Base-by-base conservation (phyloP, 2,888 invertebrate species). In the Leptopterna dolabrata region DNA sequence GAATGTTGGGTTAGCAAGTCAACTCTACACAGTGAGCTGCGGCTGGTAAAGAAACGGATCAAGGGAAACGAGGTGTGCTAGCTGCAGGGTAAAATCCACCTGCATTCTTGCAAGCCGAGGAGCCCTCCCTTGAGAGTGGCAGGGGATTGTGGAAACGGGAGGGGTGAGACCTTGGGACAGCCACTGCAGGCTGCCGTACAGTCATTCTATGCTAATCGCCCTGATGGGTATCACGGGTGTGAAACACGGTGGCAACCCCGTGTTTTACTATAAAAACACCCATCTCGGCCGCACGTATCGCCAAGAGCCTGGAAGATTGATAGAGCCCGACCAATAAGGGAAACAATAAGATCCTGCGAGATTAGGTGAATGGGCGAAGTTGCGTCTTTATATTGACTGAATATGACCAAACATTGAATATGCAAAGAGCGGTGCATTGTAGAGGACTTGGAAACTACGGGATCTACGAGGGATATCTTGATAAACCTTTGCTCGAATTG, bases 201-300 rank as follows among this genome's bases (percentile, higher is more conserved):
- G 63, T 63, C 63, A 63, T 63, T 63, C 63, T 63, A 63, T 63
- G 63, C 63, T 63, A 63, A 63, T 63, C 24, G 24, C 63, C 63
- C 24, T 63, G 63, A 63, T 63, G 63, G 24, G 63, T 63, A 63
- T 63, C 63, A 24, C 63, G 63, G 63, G 63, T 63, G 63, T 63
- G 63, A 63, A 63, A 63, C 63, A 63, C 63, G 63, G 63, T 2
- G 63, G 63, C 24, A 63, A 24, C 63, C 24, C 24, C 63, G 63
- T 63, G 63, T 63, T 63, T 63, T 63, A 63, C 63, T 63, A 63
- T 63, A 63, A 63, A 63, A 63, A 63, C 63, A 19, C 3, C 63
- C 11, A 24, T 63, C 63, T 63, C 24, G 24, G 11, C 63, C 63
- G 63, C 24, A 63, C 3, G 63, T 24, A 19, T 63, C 7, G 9